Percentiles rank a stretch among this genome's conserved stretches.
Evolutionary conservation across 2,888 invertebrate genomes (phyloP).

Genomic region (Leucoma salicis): DNA sequence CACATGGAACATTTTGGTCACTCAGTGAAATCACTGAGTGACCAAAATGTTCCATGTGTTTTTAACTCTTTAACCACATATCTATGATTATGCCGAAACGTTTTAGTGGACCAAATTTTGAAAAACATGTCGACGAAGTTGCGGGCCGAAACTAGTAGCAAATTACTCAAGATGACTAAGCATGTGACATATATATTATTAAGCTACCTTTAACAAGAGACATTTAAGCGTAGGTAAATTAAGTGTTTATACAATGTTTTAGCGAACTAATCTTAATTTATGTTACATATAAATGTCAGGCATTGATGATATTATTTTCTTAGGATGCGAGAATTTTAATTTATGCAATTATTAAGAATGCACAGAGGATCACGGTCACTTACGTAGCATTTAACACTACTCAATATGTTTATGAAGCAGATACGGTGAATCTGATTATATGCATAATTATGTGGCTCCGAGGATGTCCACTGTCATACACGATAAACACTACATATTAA

Average conservation of each 20-base stretch:
- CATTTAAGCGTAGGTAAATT: neutral
- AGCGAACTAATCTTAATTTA: neutral
- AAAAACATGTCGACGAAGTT: no score
- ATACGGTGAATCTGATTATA: conserved; percentile 11
- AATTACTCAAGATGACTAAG: no score
- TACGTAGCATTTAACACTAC: conserved; percentile 9
- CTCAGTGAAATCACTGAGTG: no score
- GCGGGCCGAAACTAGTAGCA: no score
- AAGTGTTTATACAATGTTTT: neutral
- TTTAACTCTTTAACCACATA: no score
- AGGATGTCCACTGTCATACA: conserved; percentile 30
- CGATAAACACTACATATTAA: conserved; percentile 47
- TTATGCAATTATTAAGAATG: neutral
- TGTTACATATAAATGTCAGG: neutral
- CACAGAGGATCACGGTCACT: conserved; percentile 1
- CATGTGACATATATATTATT: no score
- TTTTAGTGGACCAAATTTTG: no score
- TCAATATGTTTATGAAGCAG: conserved; percentile 8
- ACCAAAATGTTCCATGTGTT: no score
- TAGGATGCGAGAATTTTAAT: neutral
- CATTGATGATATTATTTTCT: neutral
- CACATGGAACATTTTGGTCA: no score
- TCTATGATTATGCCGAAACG: no score
- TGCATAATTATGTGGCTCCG: conserved; percentile 14
- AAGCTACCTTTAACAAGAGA: neutral